Conservation (phyloP, 2,888 invertebrate genomes). For the Cosmorhoe ocellata region DNA sequence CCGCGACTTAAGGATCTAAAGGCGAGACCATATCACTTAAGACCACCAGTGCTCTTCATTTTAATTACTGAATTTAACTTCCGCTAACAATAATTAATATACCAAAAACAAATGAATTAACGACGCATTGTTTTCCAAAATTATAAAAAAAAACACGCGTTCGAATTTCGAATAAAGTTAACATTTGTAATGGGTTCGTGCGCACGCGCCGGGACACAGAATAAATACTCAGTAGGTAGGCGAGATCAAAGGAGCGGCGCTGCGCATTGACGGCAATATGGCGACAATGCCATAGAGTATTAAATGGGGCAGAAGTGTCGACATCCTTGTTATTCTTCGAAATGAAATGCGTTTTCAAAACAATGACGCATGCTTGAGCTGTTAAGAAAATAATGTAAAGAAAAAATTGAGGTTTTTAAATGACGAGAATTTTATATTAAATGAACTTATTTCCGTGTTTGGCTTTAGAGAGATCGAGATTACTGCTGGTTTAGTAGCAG, state of each 20-base stretch:
- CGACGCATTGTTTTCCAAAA: conserved; percentile 54
- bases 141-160: conserved; percentile 46
- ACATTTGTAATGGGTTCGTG: conserved; percentile 54
- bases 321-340: conserved; percentile 18
- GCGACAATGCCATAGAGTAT: conserved; percentile 46
- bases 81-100: background rate
- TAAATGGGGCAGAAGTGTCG: conserved; percentile 32
- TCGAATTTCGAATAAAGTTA: conserved; percentile 56
- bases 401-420: too few species aligned
- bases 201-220: conserved; percentile 60
- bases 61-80: too few species aligned
- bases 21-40: too few species aligned
- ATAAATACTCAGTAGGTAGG: conserved; percentile 10
- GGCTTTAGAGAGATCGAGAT: too few species aligned
- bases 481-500: too few species aligned
- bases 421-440: background rate
- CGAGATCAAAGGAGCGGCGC: conserved; percentile 54
- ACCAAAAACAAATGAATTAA: conserved; percentile 41
- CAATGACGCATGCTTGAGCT: background rate
- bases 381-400: too few species aligned
- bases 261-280: conserved; percentile 48
- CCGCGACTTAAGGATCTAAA: too few species aligned
- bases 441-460: too few species aligned
- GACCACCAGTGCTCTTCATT: too few species aligned
- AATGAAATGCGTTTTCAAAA: conserved; percentile 11